Base-by-base conservation (phyloP, 2,113 vertebrate species). In the Riparia riparia region DNA sequence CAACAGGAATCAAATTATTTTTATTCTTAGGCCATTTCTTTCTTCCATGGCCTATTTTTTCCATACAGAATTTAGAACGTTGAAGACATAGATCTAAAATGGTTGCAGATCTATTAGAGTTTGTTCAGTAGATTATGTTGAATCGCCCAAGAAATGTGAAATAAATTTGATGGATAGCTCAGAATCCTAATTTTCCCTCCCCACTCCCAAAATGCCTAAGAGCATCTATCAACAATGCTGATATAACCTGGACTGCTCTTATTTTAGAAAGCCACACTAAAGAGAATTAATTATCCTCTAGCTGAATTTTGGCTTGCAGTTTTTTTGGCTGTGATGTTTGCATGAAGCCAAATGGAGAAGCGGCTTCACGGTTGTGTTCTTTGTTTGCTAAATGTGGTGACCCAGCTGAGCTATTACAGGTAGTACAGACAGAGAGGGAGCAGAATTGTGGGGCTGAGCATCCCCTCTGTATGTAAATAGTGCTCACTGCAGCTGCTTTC, bases 1-100 rank as follows among this genome's bases (percentile, higher is more conserved):
- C 91, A 96, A 95, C 93, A 94, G 85, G 79, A 92, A 94, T 96
- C 70, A 86, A 86, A 26, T 95, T 90, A 64, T 94, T 96, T 92
- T 96, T 96, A 85, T 93, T 97, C 79, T 92, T 95, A 79, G 93
- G 76, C 87, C 79, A 83, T 79, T 79, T 51, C 29, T 76, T 61
- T 81, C 54, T 37, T 50, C 42, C 82, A 6, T 91, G n/a, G 76
- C 81, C 53, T 93, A 7, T 37, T 90, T 64, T 84, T 84, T 95
- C 96, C 81, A 95, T 92, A 88, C 15, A 82, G 71, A 94, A 94
- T 76, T 76, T 81, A 68, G 8, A 47, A 68, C 80, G 42, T 81
- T 96, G 66, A 85, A 80, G 73, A 50, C 49, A 56, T 58, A 47
- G 64, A 69, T 37, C 28, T 47, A 17, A 24, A 63, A 34, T 31